A percentile compares a stretch with the other conserved stretches of the same genome.
These are phyloP conservation scores for Actinemys pallida DNA, from an alignment of 2,113 vertebrate species.

Conservation along the genomic window DNA sequence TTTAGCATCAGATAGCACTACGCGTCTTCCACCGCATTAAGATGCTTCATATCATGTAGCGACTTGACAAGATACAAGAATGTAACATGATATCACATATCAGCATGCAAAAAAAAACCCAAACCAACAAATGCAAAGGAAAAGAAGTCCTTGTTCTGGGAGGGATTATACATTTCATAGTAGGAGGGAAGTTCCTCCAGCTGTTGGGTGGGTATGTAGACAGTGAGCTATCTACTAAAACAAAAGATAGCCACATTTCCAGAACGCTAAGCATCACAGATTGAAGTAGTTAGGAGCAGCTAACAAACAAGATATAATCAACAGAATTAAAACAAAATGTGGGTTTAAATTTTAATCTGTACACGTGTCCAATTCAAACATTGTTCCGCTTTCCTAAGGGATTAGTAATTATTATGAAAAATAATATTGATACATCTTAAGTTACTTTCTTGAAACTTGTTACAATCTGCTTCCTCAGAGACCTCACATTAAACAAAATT, in stretches of 20 bases:
- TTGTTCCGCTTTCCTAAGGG: conserved; percentile 72
- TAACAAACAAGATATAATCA: conserved; percentile 10
- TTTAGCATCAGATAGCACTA: not conserved
- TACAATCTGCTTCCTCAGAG: conserved; percentile 40
- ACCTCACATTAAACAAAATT: conserved; percentile 52
- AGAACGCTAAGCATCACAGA: not conserved
- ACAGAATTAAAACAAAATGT: not conserved
- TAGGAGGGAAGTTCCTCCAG: not conserved
- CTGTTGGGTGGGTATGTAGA: not conserved
- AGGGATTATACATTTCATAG: conserved; percentile 44
- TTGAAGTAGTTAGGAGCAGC: not conserved
- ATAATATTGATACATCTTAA: conserved; percentile 69
- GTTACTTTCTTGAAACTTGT: conserved; percentile 24
- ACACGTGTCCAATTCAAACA: conserved; percentile 58
- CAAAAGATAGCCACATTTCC: not conserved
- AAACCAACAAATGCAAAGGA: not conserved
- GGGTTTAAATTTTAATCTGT: conserved; percentile 51
- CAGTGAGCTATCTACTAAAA: conserved; percentile 14
- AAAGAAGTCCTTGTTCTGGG: conserved; percentile 22
- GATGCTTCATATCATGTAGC: conserved; percentile 38
- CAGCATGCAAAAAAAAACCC: fast-evolving
- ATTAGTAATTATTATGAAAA: conserved; percentile 76
- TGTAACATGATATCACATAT: not conserved
- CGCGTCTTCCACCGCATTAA: conserved; percentile 49
- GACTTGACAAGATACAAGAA: conserved; percentile 61